phyloP scores from a whole-genome alignment of 2,888 invertebrate species.

The Heliconius charithonia region DNA sequence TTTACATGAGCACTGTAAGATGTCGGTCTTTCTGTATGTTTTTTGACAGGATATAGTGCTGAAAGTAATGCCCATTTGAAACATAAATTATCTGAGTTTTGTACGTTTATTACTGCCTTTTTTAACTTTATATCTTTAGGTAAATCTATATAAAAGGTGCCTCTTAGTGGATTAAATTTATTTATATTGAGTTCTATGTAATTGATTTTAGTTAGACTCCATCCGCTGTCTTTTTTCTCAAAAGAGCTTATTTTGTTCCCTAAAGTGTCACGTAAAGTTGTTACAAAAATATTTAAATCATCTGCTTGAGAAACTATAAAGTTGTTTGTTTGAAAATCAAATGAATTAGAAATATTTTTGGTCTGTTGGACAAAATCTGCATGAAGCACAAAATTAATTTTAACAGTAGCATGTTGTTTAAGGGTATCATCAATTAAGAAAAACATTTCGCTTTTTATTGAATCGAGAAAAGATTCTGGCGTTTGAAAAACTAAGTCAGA shows the following conservation, averaged over 20 bases:
- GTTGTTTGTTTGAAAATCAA: constrained; percentile 49
- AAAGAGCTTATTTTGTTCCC: constrained; percentile 44
- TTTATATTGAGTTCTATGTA: constrained; percentile 48
- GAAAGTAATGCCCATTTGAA: too few relatives aligned
- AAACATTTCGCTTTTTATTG: background rate
- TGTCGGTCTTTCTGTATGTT: constrained; percentile 37
- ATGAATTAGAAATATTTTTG: constrained; percentile 41
- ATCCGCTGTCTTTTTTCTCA: constrained; percentile 51
- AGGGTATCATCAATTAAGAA: constrained; percentile 31
- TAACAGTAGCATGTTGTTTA: constrained; percentile 35
- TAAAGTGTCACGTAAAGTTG: constrained; percentile 34
- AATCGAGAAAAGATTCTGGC: background rate
- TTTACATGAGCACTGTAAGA: constrained; percentile 43
- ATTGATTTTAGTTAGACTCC: constrained; percentile 39
- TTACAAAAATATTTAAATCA: constrained; percentile 35
- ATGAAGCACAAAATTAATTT: constrained; percentile 46
- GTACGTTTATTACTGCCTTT: too few relatives aligned
- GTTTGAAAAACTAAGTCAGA: constrained; percentile 4
- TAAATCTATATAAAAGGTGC: too few relatives aligned
- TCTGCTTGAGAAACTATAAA: constrained; percentile 29
- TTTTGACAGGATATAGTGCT: too few relatives aligned
- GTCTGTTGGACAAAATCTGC: constrained; percentile 46
- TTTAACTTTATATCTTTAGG: too few relatives aligned
- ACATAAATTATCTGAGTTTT: too few relatives aligned
- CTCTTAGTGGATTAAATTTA: constrained; percentile 44